These are phyloP conservation scores for Drosophila biarmipes DNA, from an alignment of 1,140 invertebrate genomes.

Conservation along the genomic window DNA sequence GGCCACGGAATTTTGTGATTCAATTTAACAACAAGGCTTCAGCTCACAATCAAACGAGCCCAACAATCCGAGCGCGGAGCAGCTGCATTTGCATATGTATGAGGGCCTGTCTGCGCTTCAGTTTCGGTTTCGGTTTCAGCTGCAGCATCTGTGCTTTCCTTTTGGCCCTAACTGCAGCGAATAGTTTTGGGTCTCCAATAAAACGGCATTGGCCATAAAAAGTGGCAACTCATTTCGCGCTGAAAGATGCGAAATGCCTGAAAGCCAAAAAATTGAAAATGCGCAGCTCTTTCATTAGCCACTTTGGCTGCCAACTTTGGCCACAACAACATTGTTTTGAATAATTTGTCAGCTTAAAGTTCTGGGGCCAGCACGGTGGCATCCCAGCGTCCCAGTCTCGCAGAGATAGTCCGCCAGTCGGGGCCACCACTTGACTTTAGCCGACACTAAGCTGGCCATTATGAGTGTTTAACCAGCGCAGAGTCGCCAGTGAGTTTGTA, in stretches of 20 bases:
- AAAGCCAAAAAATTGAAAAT: constrained; percentile 48
- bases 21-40: constrained; percentile 48
- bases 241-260: constrained; percentile 41
- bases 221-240: constrained; percentile 59
- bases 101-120: constrained; percentile 30
- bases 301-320: constrained; percentile 64
- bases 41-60: constrained; percentile 25
- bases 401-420: constrained; percentile 6
- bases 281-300: constrained; percentile 60
- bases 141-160: constrained; percentile 50
- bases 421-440: constrained; percentile 23
- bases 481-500: constrained; percentile 19
- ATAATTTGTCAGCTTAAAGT: constrained; percentile 64
- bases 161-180: constrained; percentile 58
- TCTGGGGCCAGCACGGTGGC: constrained; percentile 19
- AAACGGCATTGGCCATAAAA: constrained; percentile 76
- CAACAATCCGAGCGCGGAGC: constrained; percentile 18
- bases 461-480: constrained; percentile 29
- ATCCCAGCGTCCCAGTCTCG: constrained; percentile 26
- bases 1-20: constrained; percentile 36
- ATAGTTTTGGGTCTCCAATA: constrained; percentile 67
- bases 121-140: constrained; percentile 25
- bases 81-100: constrained; percentile 72
- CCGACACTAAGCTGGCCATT: constrained; percentile 62
- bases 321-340: constrained; percentile 72